A percentile compares a stretch with the other conserved stretches of the same genome.
phyloP scores from a whole-genome alignment of 2,888 invertebrate genomes.

The Pheosia gnoma region DNA sequence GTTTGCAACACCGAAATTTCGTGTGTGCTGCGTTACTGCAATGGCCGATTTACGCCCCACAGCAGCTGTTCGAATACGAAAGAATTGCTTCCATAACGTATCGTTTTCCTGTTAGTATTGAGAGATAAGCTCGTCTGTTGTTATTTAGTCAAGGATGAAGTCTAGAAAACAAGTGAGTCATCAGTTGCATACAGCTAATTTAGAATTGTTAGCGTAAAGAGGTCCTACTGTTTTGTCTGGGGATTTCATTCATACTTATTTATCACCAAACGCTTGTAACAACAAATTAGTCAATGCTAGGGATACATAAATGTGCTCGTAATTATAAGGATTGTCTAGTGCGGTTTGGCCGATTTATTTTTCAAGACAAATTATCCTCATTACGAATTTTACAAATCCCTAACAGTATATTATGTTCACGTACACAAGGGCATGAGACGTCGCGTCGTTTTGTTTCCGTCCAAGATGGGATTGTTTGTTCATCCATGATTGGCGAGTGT shows the following conservation, averaged over 20 bases:
- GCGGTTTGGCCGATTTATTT: conserved; percentile 37
- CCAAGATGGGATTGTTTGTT: conserved; percentile 10
- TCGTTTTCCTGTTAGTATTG: conserved; percentile 20
- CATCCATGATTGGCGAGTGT: not conserved
- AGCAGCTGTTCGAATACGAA: conserved; percentile 33
- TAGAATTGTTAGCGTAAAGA: conserved; percentile 11
- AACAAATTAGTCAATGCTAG: conserved; percentile 42
- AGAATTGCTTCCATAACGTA: conserved; percentile 24
- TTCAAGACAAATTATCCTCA: conserved; percentile 35
- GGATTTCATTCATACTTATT: conserved; percentile 37
- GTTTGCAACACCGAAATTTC: conserved; percentile 81
- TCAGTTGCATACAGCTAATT: conserved; percentile 29
- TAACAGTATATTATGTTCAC: not conserved
- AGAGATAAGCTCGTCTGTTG: not conserved
- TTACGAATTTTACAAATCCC: not conserved
- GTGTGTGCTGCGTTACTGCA: conserved; percentile 76
- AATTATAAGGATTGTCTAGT: conserved; percentile 30
- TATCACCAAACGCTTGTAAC: conserved; percentile 33
- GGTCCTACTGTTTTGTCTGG: conserved; percentile 9
- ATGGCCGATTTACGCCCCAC: conserved; percentile 55
- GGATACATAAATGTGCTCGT: conserved; percentile 9
- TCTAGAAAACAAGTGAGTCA: conserved; percentile 29
- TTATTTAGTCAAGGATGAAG: conserved; percentile 16
- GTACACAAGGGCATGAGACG: conserved; percentile 2
- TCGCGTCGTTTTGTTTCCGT: conserved; percentile 20